phyloP scores from a whole-genome alignment of 2,113 vertebrate species.

The Mandrillus leucophaeus region DNA sequence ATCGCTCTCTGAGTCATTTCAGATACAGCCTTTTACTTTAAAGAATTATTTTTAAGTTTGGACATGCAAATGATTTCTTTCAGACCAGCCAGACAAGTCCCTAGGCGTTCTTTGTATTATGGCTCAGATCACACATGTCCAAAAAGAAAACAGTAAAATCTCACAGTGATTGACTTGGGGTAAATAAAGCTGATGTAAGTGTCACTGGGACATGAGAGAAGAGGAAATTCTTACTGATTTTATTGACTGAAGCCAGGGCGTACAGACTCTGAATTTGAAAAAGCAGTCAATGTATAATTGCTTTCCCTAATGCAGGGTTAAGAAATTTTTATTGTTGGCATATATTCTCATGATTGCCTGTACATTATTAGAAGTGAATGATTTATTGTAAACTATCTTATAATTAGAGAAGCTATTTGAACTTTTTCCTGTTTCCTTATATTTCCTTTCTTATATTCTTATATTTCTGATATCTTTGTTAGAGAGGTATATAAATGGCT shows the following conservation, averaged over 20 bases:
- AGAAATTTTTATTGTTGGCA: neutral
- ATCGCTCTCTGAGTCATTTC: neutral
- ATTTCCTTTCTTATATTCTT: neutral
- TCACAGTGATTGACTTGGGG: neutral
- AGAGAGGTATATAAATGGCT: neutral
- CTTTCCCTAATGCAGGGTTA: neutral
- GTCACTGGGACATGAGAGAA: neutral
- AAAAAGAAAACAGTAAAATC: neutral
- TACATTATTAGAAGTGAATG: neutral
- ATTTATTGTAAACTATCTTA: neutral
- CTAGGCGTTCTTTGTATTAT: neutral
- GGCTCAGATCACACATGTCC: neutral
- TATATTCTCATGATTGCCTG: neutral
- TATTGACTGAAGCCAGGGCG: neutral
- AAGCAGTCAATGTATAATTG: neutral
- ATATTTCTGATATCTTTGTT: neutral
- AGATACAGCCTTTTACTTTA: conserved; percentile 2
- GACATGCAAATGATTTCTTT: neutral
- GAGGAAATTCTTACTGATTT: neutral
- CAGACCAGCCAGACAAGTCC: neutral
- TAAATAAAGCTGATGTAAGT: conserved; percentile 11
- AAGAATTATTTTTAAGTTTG: conserved; percentile 21
- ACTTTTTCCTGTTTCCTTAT: neutral
- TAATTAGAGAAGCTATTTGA: neutral
- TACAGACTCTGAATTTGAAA: conserved; percentile 2